Conservation (phyloP, 2,113 vertebrate species). For the Paedocypris sp. region DNA sequence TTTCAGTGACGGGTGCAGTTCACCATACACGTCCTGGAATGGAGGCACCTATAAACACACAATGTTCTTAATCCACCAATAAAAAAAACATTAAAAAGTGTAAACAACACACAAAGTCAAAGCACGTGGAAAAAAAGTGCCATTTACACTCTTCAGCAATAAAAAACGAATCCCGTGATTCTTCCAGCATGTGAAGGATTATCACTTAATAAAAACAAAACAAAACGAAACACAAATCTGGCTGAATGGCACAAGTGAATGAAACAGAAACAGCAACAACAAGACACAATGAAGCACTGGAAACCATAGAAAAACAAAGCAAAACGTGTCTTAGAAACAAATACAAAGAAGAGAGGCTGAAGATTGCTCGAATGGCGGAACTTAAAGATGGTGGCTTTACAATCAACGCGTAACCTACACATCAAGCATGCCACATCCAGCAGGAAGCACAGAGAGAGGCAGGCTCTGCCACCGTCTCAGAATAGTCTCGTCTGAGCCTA, state of each 20-base stretch:
- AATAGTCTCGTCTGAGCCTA: conserved; percentile 18
- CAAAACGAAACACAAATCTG: too few species aligned
- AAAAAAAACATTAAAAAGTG: not conserved
- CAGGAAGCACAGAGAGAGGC: conserved; percentile 36
- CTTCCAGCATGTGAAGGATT: not conserved
- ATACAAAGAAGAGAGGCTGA: not conserved
- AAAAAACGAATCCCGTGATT: conserved; percentile 1
- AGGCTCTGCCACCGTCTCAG: conserved; percentile 22
- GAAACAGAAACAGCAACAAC: conserved; percentile 4
- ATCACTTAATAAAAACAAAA: not conserved
- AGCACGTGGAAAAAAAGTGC: not conserved
- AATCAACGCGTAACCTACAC: conserved; percentile 9
- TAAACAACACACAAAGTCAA: not conserved
- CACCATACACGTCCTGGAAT: conserved; percentile 78
- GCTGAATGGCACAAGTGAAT: not conserved
- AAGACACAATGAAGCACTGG: not conserved
- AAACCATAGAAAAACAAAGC: not conserved
- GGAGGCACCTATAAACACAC: conserved; percentile 70
- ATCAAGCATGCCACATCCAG: conserved; percentile 35
- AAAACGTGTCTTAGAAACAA: not conserved
- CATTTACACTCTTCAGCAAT: not conserved
- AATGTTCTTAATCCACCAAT: not conserved
- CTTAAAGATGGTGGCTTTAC: not conserved
- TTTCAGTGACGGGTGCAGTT: conserved; percentile 76
- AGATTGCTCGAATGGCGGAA: not conserved